phyloP scores from a whole-genome alignment of 2,797 vertebrate species.

The Anas acuta region DNA sequence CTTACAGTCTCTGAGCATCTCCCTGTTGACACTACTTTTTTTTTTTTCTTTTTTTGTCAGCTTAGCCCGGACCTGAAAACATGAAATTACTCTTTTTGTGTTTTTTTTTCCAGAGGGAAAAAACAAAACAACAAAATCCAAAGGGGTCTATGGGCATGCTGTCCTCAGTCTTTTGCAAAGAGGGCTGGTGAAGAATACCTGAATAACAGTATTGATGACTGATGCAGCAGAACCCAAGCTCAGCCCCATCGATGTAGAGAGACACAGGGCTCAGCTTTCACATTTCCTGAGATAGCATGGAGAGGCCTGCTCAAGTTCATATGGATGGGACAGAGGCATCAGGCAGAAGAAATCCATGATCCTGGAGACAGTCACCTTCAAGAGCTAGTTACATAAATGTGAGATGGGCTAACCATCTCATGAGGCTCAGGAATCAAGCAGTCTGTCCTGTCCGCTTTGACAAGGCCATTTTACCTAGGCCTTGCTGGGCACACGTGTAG shows the following conservation, averaged over 20 bases:
- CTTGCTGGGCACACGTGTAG: not conserved
- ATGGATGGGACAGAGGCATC: not conserved
- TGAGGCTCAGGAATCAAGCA: not conserved
- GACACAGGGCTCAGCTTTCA: not conserved
- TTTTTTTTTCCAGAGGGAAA: not conserved
- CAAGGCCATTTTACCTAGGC: not conserved
- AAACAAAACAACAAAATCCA: not conserved
- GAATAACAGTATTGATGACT: not conserved
- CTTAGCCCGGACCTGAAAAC: not conserved
- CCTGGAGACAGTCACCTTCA: not conserved
- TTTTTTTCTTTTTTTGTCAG: not conserved
- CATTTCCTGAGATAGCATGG: not conserved
- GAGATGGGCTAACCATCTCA: not conserved
- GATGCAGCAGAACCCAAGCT: not conserved
- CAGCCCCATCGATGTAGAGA: not conserved
- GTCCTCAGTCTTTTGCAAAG: not conserved
- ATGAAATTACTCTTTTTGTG: not conserved
- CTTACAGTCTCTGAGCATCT: not conserved
- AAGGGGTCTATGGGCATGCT: not conserved
- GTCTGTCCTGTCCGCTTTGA: not conserved
- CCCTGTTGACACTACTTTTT: rapidly evolving
- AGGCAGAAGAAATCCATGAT: not conserved
- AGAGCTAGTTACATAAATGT: not conserved
- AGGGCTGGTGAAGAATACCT: not conserved
- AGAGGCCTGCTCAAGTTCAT: not conserved